Evolutionary conservation across 2,888 invertebrate species (phyloP).

Genomic region (Deilephila elpenor): DNA sequence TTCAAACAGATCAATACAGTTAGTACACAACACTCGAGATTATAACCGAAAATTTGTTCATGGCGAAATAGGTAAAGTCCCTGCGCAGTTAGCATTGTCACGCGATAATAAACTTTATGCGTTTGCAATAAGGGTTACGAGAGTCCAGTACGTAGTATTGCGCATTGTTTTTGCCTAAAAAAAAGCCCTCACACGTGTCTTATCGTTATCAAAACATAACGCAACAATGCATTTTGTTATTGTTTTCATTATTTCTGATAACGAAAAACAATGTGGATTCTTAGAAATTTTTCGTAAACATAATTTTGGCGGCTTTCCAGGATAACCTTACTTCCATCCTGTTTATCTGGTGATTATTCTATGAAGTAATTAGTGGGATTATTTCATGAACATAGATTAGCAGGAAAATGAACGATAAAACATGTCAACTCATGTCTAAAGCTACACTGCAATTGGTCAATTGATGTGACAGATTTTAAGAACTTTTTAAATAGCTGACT

Average conservation of each 20-base stretch:
- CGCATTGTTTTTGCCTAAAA: slow-evolving; percentile 19
- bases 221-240: slow-evolving; percentile 24
- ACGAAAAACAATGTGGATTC: neutral
- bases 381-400: neutral
- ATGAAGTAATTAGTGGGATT: neutral
- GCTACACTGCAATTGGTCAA: too few species aligned
- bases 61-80: neutral
- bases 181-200: slow-evolving; percentile 3
- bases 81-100: slow-evolving; percentile 6
- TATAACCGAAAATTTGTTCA: neutral
- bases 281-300: slow-evolving; percentile 10
- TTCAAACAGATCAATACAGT: neutral
- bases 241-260: neutral
- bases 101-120: neutral
- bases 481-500: too few species aligned
- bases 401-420: too few species aligned
- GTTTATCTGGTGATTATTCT: neutral
- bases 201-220: slow-evolving; percentile 21
- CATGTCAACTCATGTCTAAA: too few species aligned
- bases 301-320: slow-evolving; percentile 1
- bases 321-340: neutral
- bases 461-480: too few species aligned
- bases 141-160: neutral
- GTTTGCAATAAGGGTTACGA: neutral
- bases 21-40: neutral